Evolutionary conservation across 2,113 vertebrate genomes (phyloP).

Genomic region (Myocastor coypus): DNA sequence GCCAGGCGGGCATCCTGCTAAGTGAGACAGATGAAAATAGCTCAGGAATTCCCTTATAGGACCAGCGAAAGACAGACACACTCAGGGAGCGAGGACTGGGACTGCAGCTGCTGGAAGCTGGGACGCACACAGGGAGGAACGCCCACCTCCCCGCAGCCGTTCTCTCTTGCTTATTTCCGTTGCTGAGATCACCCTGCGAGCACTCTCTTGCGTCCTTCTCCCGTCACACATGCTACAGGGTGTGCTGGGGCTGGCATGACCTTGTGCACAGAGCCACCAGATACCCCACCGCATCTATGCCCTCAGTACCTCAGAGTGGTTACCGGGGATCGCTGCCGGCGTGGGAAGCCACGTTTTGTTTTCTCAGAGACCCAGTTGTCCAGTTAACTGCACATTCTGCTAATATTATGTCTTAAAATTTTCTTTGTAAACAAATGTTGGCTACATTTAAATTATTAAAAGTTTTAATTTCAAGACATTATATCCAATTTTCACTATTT

Average conservation of each 20-base stretch:
- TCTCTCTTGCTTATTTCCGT: not conserved
- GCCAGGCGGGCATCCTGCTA: not conserved
- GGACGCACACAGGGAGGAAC: not conserved
- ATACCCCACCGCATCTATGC: not conserved
- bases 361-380: not conserved
- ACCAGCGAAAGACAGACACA: not conserved
- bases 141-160: not conserved
- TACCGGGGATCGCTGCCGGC: not conserved
- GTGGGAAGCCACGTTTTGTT: not conserved
- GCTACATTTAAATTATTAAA: not conserved
- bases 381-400: not conserved
- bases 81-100: not conserved
- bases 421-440: slow-evolving; percentile 8
- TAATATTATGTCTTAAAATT: not conserved
- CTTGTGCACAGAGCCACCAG: not conserved
- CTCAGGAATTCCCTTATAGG: not conserved
- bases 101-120: not conserved
- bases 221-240: not conserved
- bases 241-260: not conserved
- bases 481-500: slow-evolving; percentile 3
- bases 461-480: slow-evolving; percentile 15
- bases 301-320: not conserved
- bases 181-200: not conserved
- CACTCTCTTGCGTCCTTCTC: not conserved
- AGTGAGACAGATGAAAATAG: not conserved